Percentiles rank a stretch among this genome's conserved stretches.
Conservation (phyloP, 2,113 vertebrate species). For the Phainopepla nitens region DNA sequence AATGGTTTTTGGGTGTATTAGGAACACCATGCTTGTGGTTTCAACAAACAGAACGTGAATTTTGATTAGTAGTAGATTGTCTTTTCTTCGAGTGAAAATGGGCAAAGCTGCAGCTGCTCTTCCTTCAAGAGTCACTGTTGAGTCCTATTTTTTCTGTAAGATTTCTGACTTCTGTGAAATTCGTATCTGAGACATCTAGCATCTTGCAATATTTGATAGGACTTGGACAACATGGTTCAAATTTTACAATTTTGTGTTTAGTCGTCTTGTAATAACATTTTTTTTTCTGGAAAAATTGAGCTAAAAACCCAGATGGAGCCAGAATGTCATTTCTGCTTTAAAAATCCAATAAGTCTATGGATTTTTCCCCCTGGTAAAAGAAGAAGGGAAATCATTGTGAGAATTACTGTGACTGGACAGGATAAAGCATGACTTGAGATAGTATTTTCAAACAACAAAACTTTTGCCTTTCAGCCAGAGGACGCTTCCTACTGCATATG, state of each 20-base stretch:
- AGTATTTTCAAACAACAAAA: not conserved
- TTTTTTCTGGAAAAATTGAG: not conserved
- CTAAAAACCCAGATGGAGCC: not conserved
- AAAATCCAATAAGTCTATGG: not conserved
- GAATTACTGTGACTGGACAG: not conserved
- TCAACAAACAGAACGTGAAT: not conserved
- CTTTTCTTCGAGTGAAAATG: not conserved
- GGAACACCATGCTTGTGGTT: fast-evolving
- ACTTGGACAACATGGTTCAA: not conserved
- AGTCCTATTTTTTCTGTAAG: not conserved
- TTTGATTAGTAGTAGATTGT: not conserved
- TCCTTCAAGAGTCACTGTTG: not conserved
- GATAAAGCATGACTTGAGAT: not conserved
- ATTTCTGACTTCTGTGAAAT: not conserved
- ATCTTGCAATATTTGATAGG: not conserved
- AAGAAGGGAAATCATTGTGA: not conserved
- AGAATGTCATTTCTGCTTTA: conserved; percentile 7
- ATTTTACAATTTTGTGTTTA: not conserved
- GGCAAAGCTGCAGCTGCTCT: not conserved
- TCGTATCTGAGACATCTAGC: not conserved
- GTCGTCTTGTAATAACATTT: not conserved
- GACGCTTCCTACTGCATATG: not conserved
- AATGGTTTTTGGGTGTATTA: not conserved
- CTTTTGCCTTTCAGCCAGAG: not conserved
- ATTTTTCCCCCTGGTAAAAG: not conserved